phyloP scores from a whole-genome alignment of 2,113 vertebrate species.

The Megaceryle torquata region DNA sequence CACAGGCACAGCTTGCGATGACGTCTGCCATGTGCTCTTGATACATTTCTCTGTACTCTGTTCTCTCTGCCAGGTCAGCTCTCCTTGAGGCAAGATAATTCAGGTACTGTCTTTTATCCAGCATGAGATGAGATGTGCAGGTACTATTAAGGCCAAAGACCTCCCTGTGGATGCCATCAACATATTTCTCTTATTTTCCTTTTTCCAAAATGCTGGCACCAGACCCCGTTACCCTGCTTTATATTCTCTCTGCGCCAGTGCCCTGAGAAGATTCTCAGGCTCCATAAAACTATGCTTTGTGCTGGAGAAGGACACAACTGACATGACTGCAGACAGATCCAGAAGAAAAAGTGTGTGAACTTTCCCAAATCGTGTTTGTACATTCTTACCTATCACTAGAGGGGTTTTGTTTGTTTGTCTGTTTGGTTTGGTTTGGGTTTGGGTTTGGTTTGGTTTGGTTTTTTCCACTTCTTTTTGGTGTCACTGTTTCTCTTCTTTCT shows the following conservation, averaged over 20 bases:
- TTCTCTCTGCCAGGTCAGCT: not conserved
- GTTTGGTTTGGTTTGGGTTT: no score
- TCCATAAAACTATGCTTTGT: not conserved
- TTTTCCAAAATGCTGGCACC: not conserved
- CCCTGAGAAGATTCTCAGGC: not conserved
- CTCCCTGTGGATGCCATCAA: not conserved
- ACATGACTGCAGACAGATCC: not conserved
- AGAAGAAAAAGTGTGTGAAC: not conserved
- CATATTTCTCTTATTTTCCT: not conserved
- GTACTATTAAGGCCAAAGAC: not conserved
- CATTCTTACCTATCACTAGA: not conserved
- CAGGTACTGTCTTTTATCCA: not conserved
- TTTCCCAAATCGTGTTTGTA: not conserved
- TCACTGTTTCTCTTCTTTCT: not conserved
- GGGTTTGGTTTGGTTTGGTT: not conserved
- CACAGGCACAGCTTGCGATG: not conserved
- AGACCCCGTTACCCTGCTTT: not conserved
- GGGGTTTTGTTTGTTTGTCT: no score
- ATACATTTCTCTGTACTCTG: not conserved
- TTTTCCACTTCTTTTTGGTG: not conserved
- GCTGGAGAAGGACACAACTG: not conserved
- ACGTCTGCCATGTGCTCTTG: not conserved
- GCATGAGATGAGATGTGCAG: not conserved
- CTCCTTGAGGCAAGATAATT: not conserved
- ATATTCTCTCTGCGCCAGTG: not conserved